phyloP scores from a whole-genome alignment of 2,888 invertebrate species.

The Mycalesis mineus region DNA sequence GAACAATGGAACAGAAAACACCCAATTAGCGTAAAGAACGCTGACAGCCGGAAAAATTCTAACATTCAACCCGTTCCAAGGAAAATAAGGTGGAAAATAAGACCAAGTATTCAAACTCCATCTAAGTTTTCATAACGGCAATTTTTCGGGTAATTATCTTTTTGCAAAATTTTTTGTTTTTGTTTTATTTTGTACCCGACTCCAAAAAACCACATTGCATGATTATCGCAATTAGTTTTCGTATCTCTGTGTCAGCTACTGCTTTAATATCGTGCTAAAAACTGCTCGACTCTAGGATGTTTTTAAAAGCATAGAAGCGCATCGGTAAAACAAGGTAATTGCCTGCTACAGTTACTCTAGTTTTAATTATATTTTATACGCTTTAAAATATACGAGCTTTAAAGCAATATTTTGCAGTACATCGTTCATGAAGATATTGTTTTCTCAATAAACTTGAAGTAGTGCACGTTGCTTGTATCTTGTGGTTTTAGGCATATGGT shows the following conservation, averaged over 20 bases:
- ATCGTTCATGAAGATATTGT: too few relatives aligned
- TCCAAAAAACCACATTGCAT: slow-evolving; percentile 40
- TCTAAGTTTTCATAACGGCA: slow-evolving; percentile 26
- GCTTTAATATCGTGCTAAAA: slow-evolving; percentile 21
- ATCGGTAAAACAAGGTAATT: background rate
- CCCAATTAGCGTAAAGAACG: slow-evolving; percentile 22
- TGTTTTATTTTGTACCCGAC: slow-evolving; percentile 14
- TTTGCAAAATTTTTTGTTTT: slow-evolving; percentile 8
- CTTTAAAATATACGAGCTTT: too few relatives aligned
- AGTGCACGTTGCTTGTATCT: too few relatives aligned
- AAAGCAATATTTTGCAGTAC: too few relatives aligned
- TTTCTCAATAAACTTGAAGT: too few relatives aligned
- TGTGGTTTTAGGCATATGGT: too few relatives aligned
- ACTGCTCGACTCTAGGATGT: background rate
- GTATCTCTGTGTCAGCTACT: slow-evolving; percentile 41
- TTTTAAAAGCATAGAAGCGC: background rate
- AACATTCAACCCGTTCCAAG: slow-evolving; percentile 14
- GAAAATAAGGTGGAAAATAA: slow-evolving; percentile 16
- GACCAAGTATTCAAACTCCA: slow-evolving; percentile 21
- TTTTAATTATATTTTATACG: background rate
- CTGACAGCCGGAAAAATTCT: slow-evolving; percentile 26
- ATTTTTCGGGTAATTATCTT: slow-evolving; percentile 27
- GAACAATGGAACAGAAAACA: slow-evolving; percentile 20
- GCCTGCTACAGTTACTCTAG: background rate
- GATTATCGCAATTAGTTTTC: slow-evolving; percentile 52